A percentile compares a stretch with the other conserved stretches of the same genome.
These are phyloP conservation scores for Metellina segmentata DNA, from an alignment of 2,888 invertebrate species.

Conservation along the genomic window DNA sequence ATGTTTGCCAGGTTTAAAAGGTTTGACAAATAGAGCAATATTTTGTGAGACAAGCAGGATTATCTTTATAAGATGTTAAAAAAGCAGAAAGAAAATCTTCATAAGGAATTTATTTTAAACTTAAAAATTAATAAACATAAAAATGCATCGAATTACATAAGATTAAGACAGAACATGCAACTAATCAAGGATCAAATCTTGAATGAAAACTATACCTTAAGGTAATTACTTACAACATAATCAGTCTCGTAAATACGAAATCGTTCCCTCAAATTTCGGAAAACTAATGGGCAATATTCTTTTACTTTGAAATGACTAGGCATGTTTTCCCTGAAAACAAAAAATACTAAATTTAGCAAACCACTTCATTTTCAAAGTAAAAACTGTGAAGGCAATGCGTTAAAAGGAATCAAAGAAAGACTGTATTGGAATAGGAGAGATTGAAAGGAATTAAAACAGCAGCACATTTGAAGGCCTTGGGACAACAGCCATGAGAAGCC, in stretches of 20 bases:
- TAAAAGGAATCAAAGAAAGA: neutral
- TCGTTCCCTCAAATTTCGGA: conserved; percentile 97
- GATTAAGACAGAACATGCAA: too few species aligned
- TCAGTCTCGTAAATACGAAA: conserved; percentile 98
- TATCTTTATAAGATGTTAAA: too few species aligned
- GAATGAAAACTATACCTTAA: neutral
- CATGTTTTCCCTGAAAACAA: conserved; percentile 96
- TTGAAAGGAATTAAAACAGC: neutral
- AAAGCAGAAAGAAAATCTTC: too few species aligned
- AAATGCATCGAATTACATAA: too few species aligned
- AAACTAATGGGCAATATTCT: conserved; percentile 99
- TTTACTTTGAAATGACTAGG: conserved; percentile 99
- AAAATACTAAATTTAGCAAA: neutral
- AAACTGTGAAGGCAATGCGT: neutral
- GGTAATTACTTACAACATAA: conserved; percentile 86
- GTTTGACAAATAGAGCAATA: too few species aligned
- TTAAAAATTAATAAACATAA: too few species aligned
- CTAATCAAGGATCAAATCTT: neutral
- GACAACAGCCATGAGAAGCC: neutral
- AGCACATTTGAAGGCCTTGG: neutral
- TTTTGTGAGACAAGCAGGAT: too few species aligned
- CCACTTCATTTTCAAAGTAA: neutral
- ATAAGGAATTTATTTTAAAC: too few species aligned
- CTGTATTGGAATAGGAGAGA: neutral
- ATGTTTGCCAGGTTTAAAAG: too few species aligned